Evolutionary conservation across 2,113 vertebrate genomes (phyloP), one percentile per base, ranked within the genome.

Genomic region (Platysteira castanea): DNA sequence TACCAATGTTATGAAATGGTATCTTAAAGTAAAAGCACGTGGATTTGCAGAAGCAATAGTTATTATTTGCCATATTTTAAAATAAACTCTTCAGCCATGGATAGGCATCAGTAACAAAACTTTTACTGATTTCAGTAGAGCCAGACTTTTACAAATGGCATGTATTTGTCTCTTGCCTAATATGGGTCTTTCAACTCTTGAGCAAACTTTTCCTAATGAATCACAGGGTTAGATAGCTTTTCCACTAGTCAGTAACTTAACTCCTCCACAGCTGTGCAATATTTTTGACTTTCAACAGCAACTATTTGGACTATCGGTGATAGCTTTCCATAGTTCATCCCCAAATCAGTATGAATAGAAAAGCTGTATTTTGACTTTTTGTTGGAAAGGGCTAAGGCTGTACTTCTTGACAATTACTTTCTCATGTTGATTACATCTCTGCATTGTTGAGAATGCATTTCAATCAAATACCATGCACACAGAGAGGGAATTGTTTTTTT

Each of bases 191-290:
- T 95, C 78, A 95, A 6, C 89, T 96, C 87, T 93, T 96, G 91
- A 96, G 95, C 80, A 95, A 96, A 92, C 76, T 95, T 96, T 96
- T 96, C 94, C 94, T 95, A 95, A 94, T 97, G 96, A 95, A 96
- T 97, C 93, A 96, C 84, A 92, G 91, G 44, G 67, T 84, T 95
- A 95, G 94, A 93, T 84, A 94, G 90, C 89, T 91, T 97, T 91
- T 84, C 74, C 84, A 84, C 91, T 89, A 87, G 88, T 93, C 86
- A 92, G 92, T 89, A 77, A 88, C 63, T 96, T 96, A 95, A 95
- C 89, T 95, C 88, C 69, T 95, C 65, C 74, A 90, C 85, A 92
- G 92, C 95, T 93, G 87, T 79, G 76, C 59, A 79, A 23, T 88
- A 79, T 57, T 92, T 76, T 81, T 88, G 60, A 74, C 67, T 96